phyloP scores from a whole-genome alignment of 2,888 invertebrate genomes.

The Chymomyza caudatula region DNA sequence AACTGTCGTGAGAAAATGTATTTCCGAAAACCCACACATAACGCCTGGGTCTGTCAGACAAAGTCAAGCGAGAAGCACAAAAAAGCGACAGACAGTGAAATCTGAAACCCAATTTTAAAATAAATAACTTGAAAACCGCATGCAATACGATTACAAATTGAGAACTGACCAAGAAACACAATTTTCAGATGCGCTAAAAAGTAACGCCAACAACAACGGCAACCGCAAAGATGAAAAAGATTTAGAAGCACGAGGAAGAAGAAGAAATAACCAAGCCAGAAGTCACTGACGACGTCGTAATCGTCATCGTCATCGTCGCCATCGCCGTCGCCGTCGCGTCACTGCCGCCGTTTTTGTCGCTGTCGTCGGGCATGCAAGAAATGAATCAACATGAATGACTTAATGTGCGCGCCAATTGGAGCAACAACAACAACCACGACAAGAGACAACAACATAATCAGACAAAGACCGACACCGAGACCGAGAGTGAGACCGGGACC shows the following conservation, averaged over 20 bases:
- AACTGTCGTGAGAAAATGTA: constrained; percentile 67
- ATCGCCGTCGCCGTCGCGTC: background rate
- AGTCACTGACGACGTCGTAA: background rate
- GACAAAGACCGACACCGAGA: constrained; percentile 1
- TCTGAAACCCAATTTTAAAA: constrained; percentile 34
- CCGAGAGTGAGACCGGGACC: background rate
- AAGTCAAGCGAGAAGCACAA: background rate
- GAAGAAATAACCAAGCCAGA: background rate
- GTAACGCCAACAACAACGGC: constrained; percentile 20
- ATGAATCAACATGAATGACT: constrained; percentile 34
- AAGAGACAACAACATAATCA: constrained; percentile 15
- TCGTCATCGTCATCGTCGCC: background rate
- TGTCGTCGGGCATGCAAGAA: background rate
- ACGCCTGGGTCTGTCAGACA: background rate
- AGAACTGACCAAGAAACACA: constrained; percentile 48
- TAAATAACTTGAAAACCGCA: constrained; percentile 29
- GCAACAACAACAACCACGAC: constrained; percentile 11
- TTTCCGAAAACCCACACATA: constrained; percentile 48
- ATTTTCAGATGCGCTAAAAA: constrained; percentile 39
- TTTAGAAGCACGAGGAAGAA: background rate
- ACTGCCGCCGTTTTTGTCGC: background rate
- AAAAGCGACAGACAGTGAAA: background rate
- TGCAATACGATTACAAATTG: constrained; percentile 38
- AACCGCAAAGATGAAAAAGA: background rate
- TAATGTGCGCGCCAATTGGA: constrained; percentile 38